Evolutionary conservation across 1,140 invertebrate genomes (phyloP).

Genomic region (Drosophila kohkoa): DNA sequence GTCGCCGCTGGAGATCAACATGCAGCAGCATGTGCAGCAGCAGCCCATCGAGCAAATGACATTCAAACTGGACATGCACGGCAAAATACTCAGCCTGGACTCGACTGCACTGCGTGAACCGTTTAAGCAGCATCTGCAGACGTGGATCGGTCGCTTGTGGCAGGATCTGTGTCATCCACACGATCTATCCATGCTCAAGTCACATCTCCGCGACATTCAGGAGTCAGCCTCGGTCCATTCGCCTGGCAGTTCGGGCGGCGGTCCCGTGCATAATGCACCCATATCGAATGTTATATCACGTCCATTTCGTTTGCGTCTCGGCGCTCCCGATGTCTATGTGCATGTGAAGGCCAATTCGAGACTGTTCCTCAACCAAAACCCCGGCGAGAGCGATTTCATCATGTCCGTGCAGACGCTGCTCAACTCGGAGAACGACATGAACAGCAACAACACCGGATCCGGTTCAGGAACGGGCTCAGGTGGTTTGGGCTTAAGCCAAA

Average conservation of each 20-base stretch:
- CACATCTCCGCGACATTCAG: conserved; percentile 91
- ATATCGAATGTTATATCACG: conserved; percentile 86
- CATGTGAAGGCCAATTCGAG: conserved; percentile 95
- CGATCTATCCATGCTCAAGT: conserved; percentile 90
- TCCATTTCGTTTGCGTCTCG: conserved; percentile 91
- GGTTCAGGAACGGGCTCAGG: conserved; percentile 8
- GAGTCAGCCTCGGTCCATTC: conserved; percentile 85
- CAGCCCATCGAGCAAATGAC: conserved; percentile 94
- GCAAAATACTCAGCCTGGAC: conserved; percentile 93
- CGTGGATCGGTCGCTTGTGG: conserved; percentile 86
- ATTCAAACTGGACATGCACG: conserved; percentile 94
- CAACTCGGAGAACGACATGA: conserved; percentile 87
- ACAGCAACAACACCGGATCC: conserved; percentile 83
- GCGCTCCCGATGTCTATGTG: conserved; percentile 90
- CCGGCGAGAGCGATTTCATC: conserved; percentile 92
- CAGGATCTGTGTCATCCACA: conserved; percentile 92
- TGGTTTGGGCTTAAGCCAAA: conserved; percentile 45
- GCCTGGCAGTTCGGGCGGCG: conserved; percentile 54
- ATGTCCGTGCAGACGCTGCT: conserved; percentile 95
- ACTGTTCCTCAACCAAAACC: conserved; percentile 90
- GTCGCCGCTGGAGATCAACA: conserved; percentile 88
- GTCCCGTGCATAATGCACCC: conserved; percentile 17
- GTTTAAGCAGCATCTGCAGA: conserved; percentile 89
- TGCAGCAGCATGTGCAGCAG: conserved; percentile 85
- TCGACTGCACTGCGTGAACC: conserved; percentile 88